Evolutionary conservation across 2,888 invertebrate species (phyloP).

Genomic region (Drosophila barbarae): DNA sequence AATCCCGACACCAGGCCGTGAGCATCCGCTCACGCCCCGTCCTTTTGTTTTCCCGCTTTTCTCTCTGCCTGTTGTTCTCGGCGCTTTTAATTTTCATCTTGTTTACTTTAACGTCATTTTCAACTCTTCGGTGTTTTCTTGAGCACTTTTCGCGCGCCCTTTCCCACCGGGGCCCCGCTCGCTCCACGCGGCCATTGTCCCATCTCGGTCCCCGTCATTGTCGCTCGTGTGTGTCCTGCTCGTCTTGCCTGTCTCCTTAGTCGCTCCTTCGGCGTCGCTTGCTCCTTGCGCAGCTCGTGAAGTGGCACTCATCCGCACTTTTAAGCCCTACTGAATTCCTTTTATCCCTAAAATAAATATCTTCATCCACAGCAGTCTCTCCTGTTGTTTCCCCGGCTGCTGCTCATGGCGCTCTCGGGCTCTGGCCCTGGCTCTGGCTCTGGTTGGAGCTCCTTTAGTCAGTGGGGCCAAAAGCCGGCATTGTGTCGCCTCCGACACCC

Average conservation of each 20-base stretch:
- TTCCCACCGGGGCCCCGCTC: constrained; percentile 2
- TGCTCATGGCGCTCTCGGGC: constrained; percentile 17
- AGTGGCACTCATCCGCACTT: constrained; percentile 76
- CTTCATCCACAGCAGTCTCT: constrained; percentile 65
- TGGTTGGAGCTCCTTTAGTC: constrained; percentile 24
- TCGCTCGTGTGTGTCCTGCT: constrained; percentile 51
- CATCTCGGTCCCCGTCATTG: constrained; percentile 37
- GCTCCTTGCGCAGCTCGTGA: constrained; percentile 67
- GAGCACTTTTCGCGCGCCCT: constrained; percentile 61
- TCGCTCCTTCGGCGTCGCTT: constrained; percentile 27
- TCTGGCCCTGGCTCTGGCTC: constrained; percentile 11
- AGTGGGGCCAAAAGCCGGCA: constrained; percentile 27
- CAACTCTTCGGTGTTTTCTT: constrained; percentile 74
- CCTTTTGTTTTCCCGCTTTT: constrained; percentile 25
- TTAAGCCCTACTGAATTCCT: constrained; percentile 77
- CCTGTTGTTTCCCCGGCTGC: constrained; percentile 9
- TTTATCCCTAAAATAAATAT: constrained; percentile 79
- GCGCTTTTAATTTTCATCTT: constrained; percentile 72
- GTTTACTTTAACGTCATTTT: constrained; percentile 77
- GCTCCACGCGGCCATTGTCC: constrained; percentile 33
- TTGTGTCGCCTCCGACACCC: constrained; percentile 31
- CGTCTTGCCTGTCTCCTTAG: constrained; percentile 25
- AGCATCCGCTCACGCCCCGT: constrained; percentile 20
- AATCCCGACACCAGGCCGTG: constrained; percentile 58
- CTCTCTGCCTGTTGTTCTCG: constrained; percentile 30